Base-by-base conservation (phyloP, 2,113 vertebrate genomes). In the Seriola rivoliana region DNA sequence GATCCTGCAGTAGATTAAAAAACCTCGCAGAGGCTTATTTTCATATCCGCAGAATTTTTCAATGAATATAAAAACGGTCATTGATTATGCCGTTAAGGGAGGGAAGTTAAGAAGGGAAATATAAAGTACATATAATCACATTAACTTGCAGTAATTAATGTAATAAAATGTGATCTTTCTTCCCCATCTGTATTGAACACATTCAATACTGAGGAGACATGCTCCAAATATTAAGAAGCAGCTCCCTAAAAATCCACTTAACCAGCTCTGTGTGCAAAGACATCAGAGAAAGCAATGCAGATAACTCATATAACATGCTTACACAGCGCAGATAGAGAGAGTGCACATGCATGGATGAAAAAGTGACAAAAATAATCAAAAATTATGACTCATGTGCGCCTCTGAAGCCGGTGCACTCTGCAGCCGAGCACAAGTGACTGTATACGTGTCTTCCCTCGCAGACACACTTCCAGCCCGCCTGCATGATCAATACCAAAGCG, bases 51-150 rank as follows among this genome's bases (percentile, higher is more conserved):
- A 59, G 82, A 91, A 84, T 87, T 88, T 92, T 93, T 92, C 89
- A 92, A 92, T 92, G 91, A 93, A 94, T 92, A 92, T 92, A 91
- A 92, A 92, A 93, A 88, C 8, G 89, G 80, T 81, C 91, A 92
- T 94, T 93, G 92, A 93, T 93, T 89, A 89, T 90, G 90, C 88
- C 46, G 86, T 93, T 90, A 89, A 85, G 83, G 83, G 75, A 86
- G 66, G 59, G 78, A 88, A 75, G 70, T 85, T 90, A 85, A 90
- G 86, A 82, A 81, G 80, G 58, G 90, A 91, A 92, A 92, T 90
- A 91, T 91, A 92, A 89, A 93, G 89, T 88, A 86, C 85, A 91
- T 86, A 93, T 93, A 93, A 94, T 94, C 92, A 93, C 89, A 93
- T 93, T 92, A 92, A 86, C 88, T 92, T 69, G 81, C 71, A 62